Evolutionary conservation across 2,797 vertebrate species (phyloP).

Genomic region (Prionace glauca): DNA sequence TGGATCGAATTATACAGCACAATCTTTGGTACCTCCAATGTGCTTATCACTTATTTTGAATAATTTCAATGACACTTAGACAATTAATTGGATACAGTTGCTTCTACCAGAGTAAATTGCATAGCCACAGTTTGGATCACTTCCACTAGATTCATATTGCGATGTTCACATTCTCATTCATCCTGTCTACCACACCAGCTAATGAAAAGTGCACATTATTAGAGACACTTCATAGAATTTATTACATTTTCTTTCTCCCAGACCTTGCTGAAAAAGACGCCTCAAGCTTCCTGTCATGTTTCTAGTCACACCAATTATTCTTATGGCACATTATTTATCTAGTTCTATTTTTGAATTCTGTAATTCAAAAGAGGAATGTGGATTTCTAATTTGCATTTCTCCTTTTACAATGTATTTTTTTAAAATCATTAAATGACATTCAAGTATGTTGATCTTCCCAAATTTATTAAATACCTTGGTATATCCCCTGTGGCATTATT

Average conservation of each 20-base stretch:
- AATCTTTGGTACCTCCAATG: not conserved
- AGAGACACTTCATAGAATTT: not conserved
- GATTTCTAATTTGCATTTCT: not conserved
- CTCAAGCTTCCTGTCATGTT: not conserved
- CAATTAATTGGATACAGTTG: not conserved
- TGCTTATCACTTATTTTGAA: not conserved
- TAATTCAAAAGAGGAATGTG: not conserved
- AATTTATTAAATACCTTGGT: not conserved
- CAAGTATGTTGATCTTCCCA: not conserved
- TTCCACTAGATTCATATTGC: not conserved
- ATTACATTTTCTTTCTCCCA: not conserved
- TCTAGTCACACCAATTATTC: not conserved
- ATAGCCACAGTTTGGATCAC: not conserved
- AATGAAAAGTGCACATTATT: not conserved
- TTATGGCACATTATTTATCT: constrained; percentile 1
- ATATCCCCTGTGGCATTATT: not conserved
- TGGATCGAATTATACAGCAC: too few relatives aligned
- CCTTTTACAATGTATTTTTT: not conserved
- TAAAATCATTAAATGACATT: not conserved
- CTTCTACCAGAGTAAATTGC: not conserved
- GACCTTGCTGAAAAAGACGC: not conserved
- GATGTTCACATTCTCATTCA: not conserved
- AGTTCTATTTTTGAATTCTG: not conserved
- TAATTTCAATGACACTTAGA: not conserved
- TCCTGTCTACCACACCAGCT: not conserved